Percentiles rank a stretch among this genome's conserved stretches.
phyloP scores from a whole-genome alignment of 2,797 vertebrate genomes.

The Poeciliopsis infans region DNA sequence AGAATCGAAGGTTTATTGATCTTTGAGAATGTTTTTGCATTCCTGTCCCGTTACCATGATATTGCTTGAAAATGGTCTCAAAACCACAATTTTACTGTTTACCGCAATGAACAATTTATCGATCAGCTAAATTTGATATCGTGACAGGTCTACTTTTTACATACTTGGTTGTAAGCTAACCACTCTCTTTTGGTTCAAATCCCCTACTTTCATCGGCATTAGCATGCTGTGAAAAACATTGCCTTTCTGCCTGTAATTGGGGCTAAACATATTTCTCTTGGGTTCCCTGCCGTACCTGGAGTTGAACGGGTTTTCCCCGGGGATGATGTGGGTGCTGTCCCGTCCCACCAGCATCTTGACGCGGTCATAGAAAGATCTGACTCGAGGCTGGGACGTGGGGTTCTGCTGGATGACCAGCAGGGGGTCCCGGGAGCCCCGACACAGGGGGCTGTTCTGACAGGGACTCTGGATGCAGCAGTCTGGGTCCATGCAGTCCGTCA shows the following conservation, averaged over 20 bases:
- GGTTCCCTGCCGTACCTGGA: conserved; percentile 84
- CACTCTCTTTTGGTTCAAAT: background rate
- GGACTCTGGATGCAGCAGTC: conserved; percentile 96
- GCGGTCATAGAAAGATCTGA: conserved; percentile 94
- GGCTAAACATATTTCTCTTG: background rate
- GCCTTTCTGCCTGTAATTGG: no score
- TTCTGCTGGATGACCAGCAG: conserved; percentile 94
- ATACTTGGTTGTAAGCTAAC: background rate
- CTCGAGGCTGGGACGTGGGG: conserved; percentile 79
- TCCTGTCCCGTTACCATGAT: no score
- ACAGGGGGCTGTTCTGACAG: conserved; percentile 94
- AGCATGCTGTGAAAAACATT: background rate
- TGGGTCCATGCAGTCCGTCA: conserved; percentile 97
- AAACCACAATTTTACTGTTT: no score
- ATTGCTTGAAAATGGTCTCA: no score
- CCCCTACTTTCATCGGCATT: background rate
- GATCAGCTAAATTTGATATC: no score
- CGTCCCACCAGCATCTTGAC: conserved; percentile 95
- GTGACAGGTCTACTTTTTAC: background rate
- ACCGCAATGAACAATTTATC: no score
- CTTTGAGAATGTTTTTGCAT: no score
- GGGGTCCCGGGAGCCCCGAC: conserved; percentile 94
- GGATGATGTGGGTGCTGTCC: conserved; percentile 95
- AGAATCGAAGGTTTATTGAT: no score
- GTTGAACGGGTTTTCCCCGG: conserved; percentile 96